Percentiles rank a stretch among this genome's conserved stretches.
These are phyloP conservation scores for Thecophora atra DNA, from an alignment of 2,888 invertebrate genomes.

Conservation along the genomic window DNA sequence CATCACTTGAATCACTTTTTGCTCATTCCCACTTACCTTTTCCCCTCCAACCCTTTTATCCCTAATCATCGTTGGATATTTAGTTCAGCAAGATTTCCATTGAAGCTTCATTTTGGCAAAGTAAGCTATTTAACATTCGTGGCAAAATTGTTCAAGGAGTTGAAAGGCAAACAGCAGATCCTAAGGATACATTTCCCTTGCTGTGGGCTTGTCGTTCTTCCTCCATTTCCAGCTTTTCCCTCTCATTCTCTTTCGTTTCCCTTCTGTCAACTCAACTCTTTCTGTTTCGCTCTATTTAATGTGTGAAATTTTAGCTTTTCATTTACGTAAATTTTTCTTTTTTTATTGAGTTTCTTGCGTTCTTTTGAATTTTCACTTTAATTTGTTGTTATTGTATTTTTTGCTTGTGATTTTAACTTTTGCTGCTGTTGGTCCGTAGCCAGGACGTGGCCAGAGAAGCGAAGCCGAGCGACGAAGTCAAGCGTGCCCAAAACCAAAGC, in stretches of 20 bases:
- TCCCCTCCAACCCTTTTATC: background rate
- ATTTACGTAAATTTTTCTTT: background rate
- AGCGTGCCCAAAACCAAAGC: slow-evolving; percentile 43
- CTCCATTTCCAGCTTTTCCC: background rate
- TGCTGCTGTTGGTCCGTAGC: slow-evolving; percentile 3
- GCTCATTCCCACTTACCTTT: background rate
- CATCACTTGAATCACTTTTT: background rate
- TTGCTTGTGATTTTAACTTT: slow-evolving; percentile 23
- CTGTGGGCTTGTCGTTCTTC: background rate
- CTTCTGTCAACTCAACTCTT: background rate
- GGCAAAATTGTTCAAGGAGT: slow-evolving; percentile 9
- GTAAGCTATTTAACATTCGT: slow-evolving; percentile 13
- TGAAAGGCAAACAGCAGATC: slow-evolving; percentile 21
- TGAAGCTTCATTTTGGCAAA: slow-evolving; percentile 14
- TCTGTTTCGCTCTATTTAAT: slow-evolving; percentile 2
- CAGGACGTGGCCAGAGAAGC: slow-evolving; percentile 4
- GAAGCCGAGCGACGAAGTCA: slow-evolving; percentile 33
- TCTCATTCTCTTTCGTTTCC: background rate
- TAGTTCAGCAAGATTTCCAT: background rate
- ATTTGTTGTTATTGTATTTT: background rate
- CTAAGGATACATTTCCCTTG: background rate
- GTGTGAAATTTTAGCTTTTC: slow-evolving; percentile 25
- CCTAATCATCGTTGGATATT: background rate
- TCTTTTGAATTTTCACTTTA: background rate
- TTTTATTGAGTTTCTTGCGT: background rate